Base-by-base conservation (phyloP, 2,113 vertebrate genomes). In the Pomatorhinus ruficollis region DNA sequence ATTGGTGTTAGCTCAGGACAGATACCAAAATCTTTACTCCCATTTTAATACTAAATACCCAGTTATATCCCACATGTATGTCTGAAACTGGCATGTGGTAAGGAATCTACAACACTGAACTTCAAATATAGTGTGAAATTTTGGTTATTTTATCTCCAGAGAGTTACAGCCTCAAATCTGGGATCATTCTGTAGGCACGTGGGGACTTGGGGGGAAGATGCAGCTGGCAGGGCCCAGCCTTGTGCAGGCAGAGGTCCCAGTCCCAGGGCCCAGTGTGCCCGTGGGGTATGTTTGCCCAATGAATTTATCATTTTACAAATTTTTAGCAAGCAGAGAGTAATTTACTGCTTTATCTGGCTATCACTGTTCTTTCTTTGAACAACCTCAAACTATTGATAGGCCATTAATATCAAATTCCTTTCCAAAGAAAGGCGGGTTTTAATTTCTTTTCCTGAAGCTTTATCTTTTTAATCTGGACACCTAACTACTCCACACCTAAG, bases 171-270 rank as follows among this genome's bases (percentile, higher is more conserved):
- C 22, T 37, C 33, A 19, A 56, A 24, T 15, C 31, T 27, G 33
- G 13, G 52, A n/a, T 12, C 2, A 2, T 52, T n/a, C 21, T 25
- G n/a, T 10, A 22, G 40, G 64, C 3, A 15, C 2, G 0, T 5
- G 0, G 2, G 5, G 30, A 52, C 9, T 2, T 45, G 23, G n/a
- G 23, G 33, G 28, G 8, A 53, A 69, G n/a, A 61, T n/a, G 39
- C 45, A 87, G 22, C 15, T 0, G 0, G 27, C 45, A 77, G 44
- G 17, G 37, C 45, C 33, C 37, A 52, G 63, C 37, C 12, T 23
- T 31, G 17, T 27, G 45, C 53, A 52, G 39, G 54, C 39, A 69
- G 47, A 87, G 23, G 33, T 33, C 45, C 52, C 61, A 45, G 39
- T 16, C 45, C 33, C 33, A 83, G 18, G 33, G 52, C 45, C 52